Conservation (phyloP, 2,888 invertebrate species). For the Tridacna gigas region DNA sequence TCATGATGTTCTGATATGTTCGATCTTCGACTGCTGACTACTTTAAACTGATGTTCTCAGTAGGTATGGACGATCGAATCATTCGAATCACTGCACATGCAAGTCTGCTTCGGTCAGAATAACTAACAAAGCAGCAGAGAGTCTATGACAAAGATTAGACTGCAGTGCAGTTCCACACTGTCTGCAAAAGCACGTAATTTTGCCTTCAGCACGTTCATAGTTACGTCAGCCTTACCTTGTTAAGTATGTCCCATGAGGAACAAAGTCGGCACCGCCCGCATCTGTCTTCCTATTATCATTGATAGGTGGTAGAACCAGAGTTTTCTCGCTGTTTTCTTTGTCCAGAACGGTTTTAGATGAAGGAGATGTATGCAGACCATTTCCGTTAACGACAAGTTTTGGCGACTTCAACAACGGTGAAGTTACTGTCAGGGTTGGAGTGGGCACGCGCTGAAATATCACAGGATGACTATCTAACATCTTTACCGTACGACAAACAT, state of each 20-base stretch:
- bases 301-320: constrained; percentile 46
- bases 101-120: too few species aligned
- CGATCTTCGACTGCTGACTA: too few species aligned
- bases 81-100: too few species aligned
- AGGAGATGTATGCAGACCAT: background rate
- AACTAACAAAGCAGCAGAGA: too few species aligned
- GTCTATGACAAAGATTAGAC: too few species aligned
- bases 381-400: constrained; percentile 3
- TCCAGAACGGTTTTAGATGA: background rate
- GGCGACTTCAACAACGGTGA: constrained; percentile 43
- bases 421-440: constrained; percentile 44
- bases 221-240: constrained; percentile 60
- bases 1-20: too few species aligned
- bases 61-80: too few species aligned
- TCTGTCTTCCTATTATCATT: constrained; percentile 37
- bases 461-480: background rate
- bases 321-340: constrained; percentile 14
- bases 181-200: too few species aligned
- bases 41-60: too few species aligned
- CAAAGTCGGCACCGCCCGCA: constrained; percentile 42
- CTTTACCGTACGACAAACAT: too few species aligned
- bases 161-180: too few species aligned
- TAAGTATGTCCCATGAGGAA: constrained; percentile 77
- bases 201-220: background rate
- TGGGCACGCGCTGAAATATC: constrained; percentile 6